A percentile compares a stretch with the other conserved stretches of the same genome.
These are phyloP conservation scores for Wasmannia auropunctata DNA, from an alignment of 1,140 invertebrate genomes.

Conservation along the genomic window DNA sequence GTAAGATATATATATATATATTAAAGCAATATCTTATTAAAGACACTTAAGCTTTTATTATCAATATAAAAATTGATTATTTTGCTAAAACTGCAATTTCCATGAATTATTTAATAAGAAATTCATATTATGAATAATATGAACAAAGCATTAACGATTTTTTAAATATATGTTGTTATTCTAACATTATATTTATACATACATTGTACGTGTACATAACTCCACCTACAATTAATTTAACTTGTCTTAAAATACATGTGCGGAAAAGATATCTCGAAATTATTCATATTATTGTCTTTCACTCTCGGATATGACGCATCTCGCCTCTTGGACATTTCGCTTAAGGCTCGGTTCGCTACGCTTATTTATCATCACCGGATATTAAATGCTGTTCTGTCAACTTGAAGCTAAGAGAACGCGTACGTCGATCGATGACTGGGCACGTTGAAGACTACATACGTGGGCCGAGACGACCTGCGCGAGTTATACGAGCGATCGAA, in stretches of 20 bases:
- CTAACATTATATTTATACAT: not conserved
- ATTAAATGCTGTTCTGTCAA: conserved; percentile 47
- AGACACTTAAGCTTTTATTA: not conserved
- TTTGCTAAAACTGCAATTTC: not conserved
- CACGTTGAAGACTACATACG: conserved; percentile 41
- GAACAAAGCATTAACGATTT: not conserved
- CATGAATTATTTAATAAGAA: not conserved
- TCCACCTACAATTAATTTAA: not conserved
- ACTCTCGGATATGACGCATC: not conserved
- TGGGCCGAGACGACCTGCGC: conserved; percentile 32
- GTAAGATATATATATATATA: not conserved
- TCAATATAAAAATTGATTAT: not conserved
- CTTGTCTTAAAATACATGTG: not conserved
- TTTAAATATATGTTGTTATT: not conserved
- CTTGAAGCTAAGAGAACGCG: conserved; percentile 31
- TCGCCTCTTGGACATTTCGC: conserved; percentile 37
- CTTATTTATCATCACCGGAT: conserved; percentile 51
- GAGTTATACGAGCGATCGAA: conserved; percentile 50
- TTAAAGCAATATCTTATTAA: not conserved
- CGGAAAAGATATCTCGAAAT: not conserved
- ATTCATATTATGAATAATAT: not conserved
- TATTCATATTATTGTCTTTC: conserved; percentile 17
- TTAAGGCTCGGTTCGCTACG: conserved; percentile 10
- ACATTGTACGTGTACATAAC: not conserved
- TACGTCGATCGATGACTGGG: conserved; percentile 51